Conservation (phyloP, 2,797 vertebrate genomes). For the Strix occidentalis region DNA sequence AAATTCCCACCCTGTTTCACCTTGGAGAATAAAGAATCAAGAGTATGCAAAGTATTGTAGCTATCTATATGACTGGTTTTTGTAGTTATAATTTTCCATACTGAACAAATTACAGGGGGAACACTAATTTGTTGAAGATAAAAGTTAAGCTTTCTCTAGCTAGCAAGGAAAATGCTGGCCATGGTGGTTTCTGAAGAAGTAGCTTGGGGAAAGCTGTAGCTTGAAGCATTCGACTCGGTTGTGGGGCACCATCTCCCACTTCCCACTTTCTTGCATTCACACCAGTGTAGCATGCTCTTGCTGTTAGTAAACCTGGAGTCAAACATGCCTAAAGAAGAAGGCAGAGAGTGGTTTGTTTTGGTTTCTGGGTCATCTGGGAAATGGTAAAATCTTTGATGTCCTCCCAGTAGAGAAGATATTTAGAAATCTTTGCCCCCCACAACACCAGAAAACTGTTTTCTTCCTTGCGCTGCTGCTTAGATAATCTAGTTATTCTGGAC, state of each 20-base stretch:
- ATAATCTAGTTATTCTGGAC: background rate
- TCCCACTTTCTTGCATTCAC: background rate
- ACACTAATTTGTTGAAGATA: background rate
- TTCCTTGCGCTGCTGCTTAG: background rate
- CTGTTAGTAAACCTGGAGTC: background rate
- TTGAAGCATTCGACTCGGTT: background rate
- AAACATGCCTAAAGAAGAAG: background rate
- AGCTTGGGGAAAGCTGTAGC: background rate
- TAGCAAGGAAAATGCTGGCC: background rate
- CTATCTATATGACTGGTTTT: background rate
- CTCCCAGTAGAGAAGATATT: background rate
- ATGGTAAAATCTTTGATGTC: background rate
- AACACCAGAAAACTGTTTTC: background rate
- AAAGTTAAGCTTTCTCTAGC: background rate
- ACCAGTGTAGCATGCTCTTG: background rate
- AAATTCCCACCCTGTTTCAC: background rate
- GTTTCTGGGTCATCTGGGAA: background rate
- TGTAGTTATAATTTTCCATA: background rate
- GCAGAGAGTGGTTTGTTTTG: background rate
- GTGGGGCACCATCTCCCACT: background rate
- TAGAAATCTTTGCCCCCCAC: background rate
- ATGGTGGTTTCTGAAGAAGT: background rate
- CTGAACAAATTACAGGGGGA: background rate
- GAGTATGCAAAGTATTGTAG: background rate
- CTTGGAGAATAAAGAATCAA: background rate